A percentile compares a stretch with the other conserved stretches of the same genome.
Evolutionary conservation across 1,140 invertebrate species (phyloP).

Genomic region (Hycleus phaleratus): DNA sequence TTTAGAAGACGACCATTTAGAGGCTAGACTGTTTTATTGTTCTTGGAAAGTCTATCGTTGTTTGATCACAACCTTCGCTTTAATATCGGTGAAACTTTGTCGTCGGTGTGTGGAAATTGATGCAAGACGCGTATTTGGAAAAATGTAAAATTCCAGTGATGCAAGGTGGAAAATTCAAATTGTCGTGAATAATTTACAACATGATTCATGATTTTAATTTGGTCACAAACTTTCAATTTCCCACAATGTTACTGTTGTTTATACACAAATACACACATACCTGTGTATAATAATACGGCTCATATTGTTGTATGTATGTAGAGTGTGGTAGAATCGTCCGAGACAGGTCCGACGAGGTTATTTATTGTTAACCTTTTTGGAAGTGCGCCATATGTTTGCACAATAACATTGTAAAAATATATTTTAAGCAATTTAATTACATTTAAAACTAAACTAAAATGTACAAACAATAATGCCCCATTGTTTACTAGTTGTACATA

Average conservation of each 20-base stretch:
- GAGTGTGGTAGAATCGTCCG: not conserved
- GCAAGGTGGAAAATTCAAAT: too few relatives aligned
- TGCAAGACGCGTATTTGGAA: not conserved
- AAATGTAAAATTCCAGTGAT: not conserved
- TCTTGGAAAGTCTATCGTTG: too few relatives aligned
- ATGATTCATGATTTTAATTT: slow-evolving; percentile 15
- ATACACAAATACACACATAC: slow-evolving; percentile 3
- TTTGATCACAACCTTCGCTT: too few relatives aligned
- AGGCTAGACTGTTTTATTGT: too few relatives aligned
- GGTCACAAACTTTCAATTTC: slow-evolving; percentile 14
- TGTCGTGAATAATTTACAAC: slow-evolving; percentile 14
- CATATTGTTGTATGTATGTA: too few relatives aligned
- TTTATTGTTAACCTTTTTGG: slow-evolving; percentile 12
- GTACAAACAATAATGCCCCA: too few relatives aligned
- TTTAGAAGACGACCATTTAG: too few relatives aligned
- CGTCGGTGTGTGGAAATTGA: too few relatives aligned
- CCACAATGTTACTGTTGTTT: slow-evolving; percentile 5
- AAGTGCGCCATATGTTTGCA: slow-evolving; percentile 6
- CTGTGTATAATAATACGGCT: not conserved
- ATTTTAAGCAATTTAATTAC: too few relatives aligned
- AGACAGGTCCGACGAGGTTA: slow-evolving; percentile 6
- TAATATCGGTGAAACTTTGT: too few relatives aligned
- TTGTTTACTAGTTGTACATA: too few relatives aligned
- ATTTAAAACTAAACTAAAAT: too few relatives aligned
- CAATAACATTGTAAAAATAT: slow-evolving; percentile 8